Evolutionary conservation across 2,113 vertebrate genomes (phyloP).

Genomic region (Engystomops pustulosus): DNA sequence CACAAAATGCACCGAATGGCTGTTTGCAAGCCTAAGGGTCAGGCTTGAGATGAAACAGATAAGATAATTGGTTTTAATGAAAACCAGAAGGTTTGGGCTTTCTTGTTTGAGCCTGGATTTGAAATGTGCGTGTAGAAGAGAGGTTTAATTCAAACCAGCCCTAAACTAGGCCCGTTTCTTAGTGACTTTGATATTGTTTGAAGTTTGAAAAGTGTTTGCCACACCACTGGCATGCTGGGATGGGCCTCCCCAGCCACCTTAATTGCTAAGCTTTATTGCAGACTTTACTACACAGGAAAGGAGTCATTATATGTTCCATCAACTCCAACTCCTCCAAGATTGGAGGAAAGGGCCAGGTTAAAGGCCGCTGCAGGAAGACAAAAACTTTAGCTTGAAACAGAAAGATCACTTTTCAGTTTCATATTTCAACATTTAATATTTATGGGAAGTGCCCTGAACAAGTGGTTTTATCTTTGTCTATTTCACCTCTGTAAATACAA

Average conservation of each 20-base stretch:
- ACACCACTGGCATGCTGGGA: conserved; percentile 90
- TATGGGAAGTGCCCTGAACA: conserved; percentile 78
- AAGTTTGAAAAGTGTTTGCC: conserved; percentile 93
- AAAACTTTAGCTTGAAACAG: conserved; percentile 84
- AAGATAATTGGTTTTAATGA: conserved; percentile 99
- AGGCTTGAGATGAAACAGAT: conserved; percentile 98
- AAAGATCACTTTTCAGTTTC: conserved; percentile 86
- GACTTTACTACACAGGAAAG: conserved; percentile 98
- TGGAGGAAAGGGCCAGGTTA: conserved; percentile 91
- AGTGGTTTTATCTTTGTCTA: conserved; percentile 2
- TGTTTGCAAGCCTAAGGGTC: conserved; percentile 95
- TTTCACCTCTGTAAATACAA: not conserved
- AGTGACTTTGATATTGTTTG: conserved; percentile 95
- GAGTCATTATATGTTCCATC: conserved; percentile 97
- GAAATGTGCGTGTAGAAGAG: conserved; percentile 87
- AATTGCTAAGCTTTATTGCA: conserved; percentile 98
- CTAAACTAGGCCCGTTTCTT: conserved; percentile 83
- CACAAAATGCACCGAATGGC: conserved; percentile 82
- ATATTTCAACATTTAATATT: conserved; percentile 77
- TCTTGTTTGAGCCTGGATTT: conserved; percentile 96
- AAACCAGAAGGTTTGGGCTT: conserved; percentile 93
- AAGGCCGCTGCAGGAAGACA: conserved; percentile 91
- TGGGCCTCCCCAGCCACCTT: conserved; percentile 94
- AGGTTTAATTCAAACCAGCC: conserved; percentile 97
- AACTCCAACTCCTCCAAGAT: conserved; percentile 92